These are phyloP conservation scores for Phenganax marumi DNA, from an alignment of 92 coral and sea anemone genomes.

Conservation along the genomic window DNA sequence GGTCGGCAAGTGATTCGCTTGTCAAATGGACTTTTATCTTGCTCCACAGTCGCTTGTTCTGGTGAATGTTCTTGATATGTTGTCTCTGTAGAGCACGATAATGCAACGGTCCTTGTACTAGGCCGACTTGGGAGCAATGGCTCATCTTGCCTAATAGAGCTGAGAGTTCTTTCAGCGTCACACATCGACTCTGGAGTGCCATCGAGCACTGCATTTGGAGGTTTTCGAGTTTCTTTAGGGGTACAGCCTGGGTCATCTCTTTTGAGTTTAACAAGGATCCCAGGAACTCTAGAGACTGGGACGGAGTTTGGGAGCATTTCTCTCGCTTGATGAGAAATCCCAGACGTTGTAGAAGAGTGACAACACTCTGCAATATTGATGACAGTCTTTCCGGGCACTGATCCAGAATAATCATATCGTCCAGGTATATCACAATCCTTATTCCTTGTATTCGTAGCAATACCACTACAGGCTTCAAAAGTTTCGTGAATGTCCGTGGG, in stretches of 20 bases:
- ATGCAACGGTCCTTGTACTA: slow-evolving; percentile 17
- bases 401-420: slow-evolving; percentile 42
- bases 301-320: slow-evolving; percentile 42
- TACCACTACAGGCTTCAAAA: slow-evolving; percentile 23
- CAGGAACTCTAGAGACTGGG: slow-evolving; percentile 38
- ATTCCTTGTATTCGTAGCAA: slow-evolving; percentile 42
- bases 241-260: slow-evolving; percentile 38
- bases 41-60: neutral
- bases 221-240: slow-evolving; percentile 34
- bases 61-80: slow-evolving; percentile 15
- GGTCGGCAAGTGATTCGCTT: slow-evolving; percentile 18
- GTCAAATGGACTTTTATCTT: neutral
- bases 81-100: slow-evolving; percentile 34
- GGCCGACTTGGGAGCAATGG: slow-evolving; percentile 30
- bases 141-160: slow-evolving; percentile 8
- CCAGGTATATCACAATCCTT: slow-evolving; percentile 31
- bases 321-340: slow-evolving; percentile 42
- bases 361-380: slow-evolving; percentile 37
- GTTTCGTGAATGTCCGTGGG: slow-evolving; percentile 41
- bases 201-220: slow-evolving; percentile 23
- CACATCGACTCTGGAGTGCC: slow-evolving; percentile 19
- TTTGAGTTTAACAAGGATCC: slow-evolving; percentile 35
- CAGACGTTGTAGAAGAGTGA: slow-evolving; percentile 32
- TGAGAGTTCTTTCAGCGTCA: slow-evolving; percentile 28
- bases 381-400: slow-evolving; percentile 46